Conservation (phyloP, 2,888 invertebrate genomes). For the Aporophyla nigra region DNA sequence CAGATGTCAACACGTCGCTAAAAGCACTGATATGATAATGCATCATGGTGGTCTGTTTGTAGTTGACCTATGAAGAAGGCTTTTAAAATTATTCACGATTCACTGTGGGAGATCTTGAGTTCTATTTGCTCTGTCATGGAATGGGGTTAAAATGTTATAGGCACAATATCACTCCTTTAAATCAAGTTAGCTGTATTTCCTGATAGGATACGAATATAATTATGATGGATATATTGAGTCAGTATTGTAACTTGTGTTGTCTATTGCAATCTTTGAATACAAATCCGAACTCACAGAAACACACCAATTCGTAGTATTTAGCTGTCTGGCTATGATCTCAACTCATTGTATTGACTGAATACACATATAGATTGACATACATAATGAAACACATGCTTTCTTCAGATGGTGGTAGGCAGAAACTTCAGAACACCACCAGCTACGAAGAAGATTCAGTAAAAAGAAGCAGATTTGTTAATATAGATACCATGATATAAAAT, state of each 20-base stretch:
- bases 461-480: background rate
- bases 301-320: background rate
- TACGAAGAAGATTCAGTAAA: background rate
- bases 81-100: conserved; percentile 27
- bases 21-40: conserved; percentile 62
- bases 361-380: no score
- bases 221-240: background rate
- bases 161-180: background rate
- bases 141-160: background rate
- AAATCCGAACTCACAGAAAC: background rate
- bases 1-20: conserved; percentile 63
- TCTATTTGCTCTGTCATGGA: background rate
- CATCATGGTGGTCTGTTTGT: conserved; percentile 58
- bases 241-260: background rate
- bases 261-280: background rate
- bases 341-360: background rate
- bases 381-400: no score
- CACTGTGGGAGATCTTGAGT: conserved; percentile 2
- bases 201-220: background rate
- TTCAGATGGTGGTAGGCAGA: no score
- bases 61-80: conserved; percentile 28
- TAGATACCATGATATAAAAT: background rate
- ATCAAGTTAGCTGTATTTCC: background rate
- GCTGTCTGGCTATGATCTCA: background rate
- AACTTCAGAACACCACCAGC: background rate